phyloP scores from a whole-genome alignment of 2,113 vertebrate genomes.

The Nicator chloris region DNA sequence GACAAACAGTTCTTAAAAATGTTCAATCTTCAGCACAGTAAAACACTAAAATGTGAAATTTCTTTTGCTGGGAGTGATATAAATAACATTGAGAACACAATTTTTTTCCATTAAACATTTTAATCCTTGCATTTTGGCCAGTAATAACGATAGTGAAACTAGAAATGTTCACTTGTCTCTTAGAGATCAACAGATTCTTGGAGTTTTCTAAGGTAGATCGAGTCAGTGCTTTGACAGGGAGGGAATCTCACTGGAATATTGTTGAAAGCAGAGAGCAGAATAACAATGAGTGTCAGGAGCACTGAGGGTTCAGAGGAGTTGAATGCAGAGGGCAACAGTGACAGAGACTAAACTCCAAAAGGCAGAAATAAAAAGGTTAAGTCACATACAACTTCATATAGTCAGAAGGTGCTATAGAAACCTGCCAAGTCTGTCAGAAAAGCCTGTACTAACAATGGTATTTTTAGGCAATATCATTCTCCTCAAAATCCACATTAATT shows the following conservation, averaged over 20 bases:
- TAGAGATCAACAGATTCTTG: background rate
- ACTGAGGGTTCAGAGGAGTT: background rate
- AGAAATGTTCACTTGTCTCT: background rate
- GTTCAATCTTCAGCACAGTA: background rate
- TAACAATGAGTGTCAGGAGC: constrained; percentile 8
- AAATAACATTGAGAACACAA: background rate
- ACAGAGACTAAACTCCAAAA: constrained; percentile 43
- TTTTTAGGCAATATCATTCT: constrained; percentile 35
- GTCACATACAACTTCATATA: background rate
- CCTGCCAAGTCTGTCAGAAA: constrained; percentile 41
- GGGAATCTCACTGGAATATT: background rate
- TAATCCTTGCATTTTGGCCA: background rate
- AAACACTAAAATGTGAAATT: background rate
- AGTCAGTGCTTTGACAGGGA: constrained; percentile 1
- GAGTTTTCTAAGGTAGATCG: background rate
- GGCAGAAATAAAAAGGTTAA: constrained; percentile 36
- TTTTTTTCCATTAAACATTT: background rate
- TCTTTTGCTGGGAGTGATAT: background rate
- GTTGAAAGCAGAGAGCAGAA: constrained; percentile 15
- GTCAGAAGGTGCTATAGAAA: constrained; percentile 20
- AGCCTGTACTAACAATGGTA: constrained; percentile 10
- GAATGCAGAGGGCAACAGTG: constrained; percentile 27
- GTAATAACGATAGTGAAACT: background rate
- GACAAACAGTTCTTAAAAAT: background rate
- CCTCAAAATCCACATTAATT: constrained; percentile 45